Base-by-base conservation (phyloP, 2,888 invertebrate species). In the Oscheius sp. region DNA sequence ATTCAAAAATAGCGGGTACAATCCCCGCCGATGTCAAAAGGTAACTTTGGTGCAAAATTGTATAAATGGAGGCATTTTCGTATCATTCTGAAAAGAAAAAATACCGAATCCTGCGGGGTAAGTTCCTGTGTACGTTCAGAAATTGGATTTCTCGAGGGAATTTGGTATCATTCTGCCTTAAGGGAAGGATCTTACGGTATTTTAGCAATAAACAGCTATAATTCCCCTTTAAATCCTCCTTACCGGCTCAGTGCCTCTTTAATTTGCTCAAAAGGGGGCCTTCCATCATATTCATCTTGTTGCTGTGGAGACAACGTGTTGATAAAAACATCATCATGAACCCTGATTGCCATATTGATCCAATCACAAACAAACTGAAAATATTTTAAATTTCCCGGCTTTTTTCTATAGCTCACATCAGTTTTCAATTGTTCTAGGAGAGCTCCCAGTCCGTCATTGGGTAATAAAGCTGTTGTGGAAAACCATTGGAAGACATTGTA, bases 401-500 rank as follows among this genome's bases (percentile, higher is more conserved):
- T 6, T 2, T n/a, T 49, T 18, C 16, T 41, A 12, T 18, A 45
- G 2, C 63, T 41, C 52, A 84, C 85, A 72, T 88, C 88, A 1
- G 87, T 87, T 69, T 88, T 88, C 41, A 88, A 76, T 56, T 87
- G 86, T 64, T 88, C 88, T 59, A 88, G 73, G 12, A 82, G 74
- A 0, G 84, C 77, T 16, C 88, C 88, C 83, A 87, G 87, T 0
- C 86, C 80, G 70, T 88, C 88, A 90, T 96, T 95, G 88, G 95
- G 95, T 9, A 97, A 93, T 89, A 95, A 95, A 1, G 97, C 96
- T 18, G 98, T 99, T 85, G 96, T 94, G 90, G 98, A 95, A 91
- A 98, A 99, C 99, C 99, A 99, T 89, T 98, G 96, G 90, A 98
- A 99, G 78, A 99, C 92, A 92, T 97, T 96, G 41, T 96, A 94